Evolutionary conservation across 2,888 invertebrate genomes (phyloP), one percentile per base, ranked within the genome.

Genomic region (Oxycera nigricornis): DNA sequence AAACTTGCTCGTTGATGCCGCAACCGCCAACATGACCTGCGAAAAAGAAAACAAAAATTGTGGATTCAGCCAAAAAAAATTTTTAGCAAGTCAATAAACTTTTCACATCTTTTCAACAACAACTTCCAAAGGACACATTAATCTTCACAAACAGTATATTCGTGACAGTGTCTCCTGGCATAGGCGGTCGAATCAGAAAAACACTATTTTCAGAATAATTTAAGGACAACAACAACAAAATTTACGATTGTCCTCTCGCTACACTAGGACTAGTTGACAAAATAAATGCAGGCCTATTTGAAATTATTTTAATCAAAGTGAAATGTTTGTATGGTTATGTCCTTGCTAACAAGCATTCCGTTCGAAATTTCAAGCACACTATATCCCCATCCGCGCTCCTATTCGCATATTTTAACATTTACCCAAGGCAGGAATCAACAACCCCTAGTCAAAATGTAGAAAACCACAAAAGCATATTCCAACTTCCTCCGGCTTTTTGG

Each of bases 21-120:
- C 96, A 96, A 30, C 95, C 95, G 73, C 91, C 91, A 61, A 91
- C 90, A 85, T 93, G 94, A 81, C 94, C 95, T 94, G 83, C 76
- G 72, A 30, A 28, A 9, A 68, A 14, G 52, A 61, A 22, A 52
- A 52, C 7, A 20, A 52, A 20, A n/a, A n/a, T n/a, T n/a, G 46
- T 17, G 17, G 17, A 46, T 57, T n/a, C n/a, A n/a, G n/a, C n/a
- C n/a, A n/a, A n/a, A n/a, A n/a, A n/a, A n/a, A n/a, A n/a, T n/a
- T n/a, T n/a, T n/a, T n/a, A n/a, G n/a, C n/a, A n/a, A n/a, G n/a
- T n/a, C n/a, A n/a, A n/a, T n/a, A n/a, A n/a, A n/a, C n/a, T n/a
- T n/a, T n/a, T n/a, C n/a, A n/a, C n/a, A n/a, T 46, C 14, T 14
- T 11, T 46, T 46, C 46, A 46, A 46, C 35, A 35, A 35, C 6